These are phyloP conservation scores for Sialia sialis DNA, from an alignment of 2,113 vertebrate species.

Conservation along the genomic window DNA sequence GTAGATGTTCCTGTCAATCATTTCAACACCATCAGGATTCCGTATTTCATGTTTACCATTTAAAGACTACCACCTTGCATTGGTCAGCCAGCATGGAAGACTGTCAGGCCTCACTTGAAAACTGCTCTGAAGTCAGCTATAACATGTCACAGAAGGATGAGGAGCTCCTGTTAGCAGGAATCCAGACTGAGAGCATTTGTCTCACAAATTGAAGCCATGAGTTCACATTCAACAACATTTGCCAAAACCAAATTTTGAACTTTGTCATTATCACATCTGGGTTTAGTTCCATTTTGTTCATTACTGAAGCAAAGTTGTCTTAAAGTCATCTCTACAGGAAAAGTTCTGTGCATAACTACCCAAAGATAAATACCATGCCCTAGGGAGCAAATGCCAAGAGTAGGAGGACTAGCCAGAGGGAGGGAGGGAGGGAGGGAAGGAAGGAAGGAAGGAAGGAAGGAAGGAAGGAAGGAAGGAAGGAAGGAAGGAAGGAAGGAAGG, in stretches of 20 bases:
- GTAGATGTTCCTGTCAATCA: neutral
- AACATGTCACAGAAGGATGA: neutral
- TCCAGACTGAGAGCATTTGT: neutral
- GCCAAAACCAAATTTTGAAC: neutral
- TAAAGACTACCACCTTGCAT: neutral
- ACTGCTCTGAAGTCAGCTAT: neutral
- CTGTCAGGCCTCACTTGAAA: neutral
- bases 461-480: too few species aligned
- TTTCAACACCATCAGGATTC: neutral
- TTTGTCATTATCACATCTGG: neutral
- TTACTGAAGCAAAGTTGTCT: neutral
- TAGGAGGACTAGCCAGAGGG: neutral
- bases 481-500: too few species aligned
- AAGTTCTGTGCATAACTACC: neutral
- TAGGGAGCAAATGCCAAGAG: neutral
- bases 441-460: too few species aligned
- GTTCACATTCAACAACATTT: neutral
- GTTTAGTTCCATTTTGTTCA: neutral
- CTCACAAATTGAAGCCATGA: neutral
- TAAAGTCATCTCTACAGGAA: neutral
- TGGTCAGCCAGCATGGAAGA: rapidly evolving
- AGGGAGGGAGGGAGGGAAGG: neutral
- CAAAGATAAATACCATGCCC: neutral
- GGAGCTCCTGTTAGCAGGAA: neutral
- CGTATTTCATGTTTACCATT: neutral